These are phyloP conservation scores for Oikopleura albicans DNA, from an alignment of 23 tunicate species.

Conservation along the genomic window DNA sequence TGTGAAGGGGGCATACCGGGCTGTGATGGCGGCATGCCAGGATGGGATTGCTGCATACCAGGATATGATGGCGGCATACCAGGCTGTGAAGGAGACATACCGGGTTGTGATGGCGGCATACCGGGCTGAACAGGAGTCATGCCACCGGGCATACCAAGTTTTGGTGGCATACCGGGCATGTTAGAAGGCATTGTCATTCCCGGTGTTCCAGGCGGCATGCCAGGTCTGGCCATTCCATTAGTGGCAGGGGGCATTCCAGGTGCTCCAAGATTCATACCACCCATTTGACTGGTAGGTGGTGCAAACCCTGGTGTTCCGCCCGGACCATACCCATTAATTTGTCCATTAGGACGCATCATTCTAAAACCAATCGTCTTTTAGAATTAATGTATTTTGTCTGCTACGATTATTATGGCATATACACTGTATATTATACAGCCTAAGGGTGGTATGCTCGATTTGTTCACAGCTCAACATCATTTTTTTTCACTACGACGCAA, in stretches of 20 bases:
- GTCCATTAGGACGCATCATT: background rate
- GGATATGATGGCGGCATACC: background rate
- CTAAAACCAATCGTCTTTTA: background rate
- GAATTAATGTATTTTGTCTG: too few species aligned
- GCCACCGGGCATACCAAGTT: background rate
- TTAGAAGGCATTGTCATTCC: background rate
- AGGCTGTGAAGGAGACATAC: background rate
- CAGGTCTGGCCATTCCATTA: background rate
- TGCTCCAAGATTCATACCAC: background rate
- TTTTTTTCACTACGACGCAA: too few species aligned
- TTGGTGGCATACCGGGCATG: conserved; percentile 1
- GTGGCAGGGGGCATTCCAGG: background rate
- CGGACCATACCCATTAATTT: conserved; percentile 8
- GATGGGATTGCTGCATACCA: background rate
- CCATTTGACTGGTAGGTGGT: background rate
- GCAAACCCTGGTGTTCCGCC: background rate
- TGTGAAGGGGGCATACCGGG: conserved; percentile 11
- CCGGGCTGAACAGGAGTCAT: conserved; percentile 13
- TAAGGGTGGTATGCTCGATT: too few species aligned
- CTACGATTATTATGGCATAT: too few species aligned
- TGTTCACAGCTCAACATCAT: too few species aligned
- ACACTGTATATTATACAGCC: too few species aligned
- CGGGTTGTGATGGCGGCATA: conserved; percentile 13
- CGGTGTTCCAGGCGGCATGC: background rate
- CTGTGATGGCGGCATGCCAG: conserved; percentile 10